Evolutionary conservation across 2,888 invertebrate species (phyloP).

Genomic region (Teleiodes luculella): DNA sequence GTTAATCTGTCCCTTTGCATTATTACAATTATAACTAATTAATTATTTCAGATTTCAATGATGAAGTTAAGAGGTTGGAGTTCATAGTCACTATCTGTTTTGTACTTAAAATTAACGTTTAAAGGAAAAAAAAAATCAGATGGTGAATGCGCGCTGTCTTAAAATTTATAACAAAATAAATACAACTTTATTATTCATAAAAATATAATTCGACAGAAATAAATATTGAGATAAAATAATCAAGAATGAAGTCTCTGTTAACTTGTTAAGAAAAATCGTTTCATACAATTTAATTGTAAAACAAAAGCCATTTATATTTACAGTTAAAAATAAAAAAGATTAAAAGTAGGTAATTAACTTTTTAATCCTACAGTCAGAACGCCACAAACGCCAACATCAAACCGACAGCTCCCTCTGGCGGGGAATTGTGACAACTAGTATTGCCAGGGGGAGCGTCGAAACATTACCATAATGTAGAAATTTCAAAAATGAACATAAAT

Average conservation of each 20-base stretch:
- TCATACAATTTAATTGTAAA: neutral
- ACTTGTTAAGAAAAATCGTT: neutral
- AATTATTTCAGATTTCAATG: no score
- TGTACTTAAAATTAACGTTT: no score
- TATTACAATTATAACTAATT: no score
- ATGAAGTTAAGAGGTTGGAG: no score
- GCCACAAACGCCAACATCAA: constrained; percentile 32
- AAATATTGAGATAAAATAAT: neutral
- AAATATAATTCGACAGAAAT: neutral
- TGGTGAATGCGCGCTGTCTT: no score
- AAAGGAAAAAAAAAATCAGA: neutral
- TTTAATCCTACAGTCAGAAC: constrained; percentile 30
- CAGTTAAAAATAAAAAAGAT: neutral
- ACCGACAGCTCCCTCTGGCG: constrained; percentile 20
- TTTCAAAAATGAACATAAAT: constrained; percentile 50
- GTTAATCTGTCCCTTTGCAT: no score
- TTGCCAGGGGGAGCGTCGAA: constrained; percentile 7
- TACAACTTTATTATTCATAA: neutral
- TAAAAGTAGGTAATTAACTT: no score
- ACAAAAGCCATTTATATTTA: neutral
- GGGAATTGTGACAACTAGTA: constrained; percentile 3
- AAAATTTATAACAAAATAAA: neutral
- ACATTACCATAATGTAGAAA: constrained; percentile 15
- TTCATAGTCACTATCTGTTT: no score
- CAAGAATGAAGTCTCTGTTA: neutral